phyloP scores from a whole-genome alignment of 2,888 invertebrate genomes.

The Agonopterix alstromeriana region DNA sequence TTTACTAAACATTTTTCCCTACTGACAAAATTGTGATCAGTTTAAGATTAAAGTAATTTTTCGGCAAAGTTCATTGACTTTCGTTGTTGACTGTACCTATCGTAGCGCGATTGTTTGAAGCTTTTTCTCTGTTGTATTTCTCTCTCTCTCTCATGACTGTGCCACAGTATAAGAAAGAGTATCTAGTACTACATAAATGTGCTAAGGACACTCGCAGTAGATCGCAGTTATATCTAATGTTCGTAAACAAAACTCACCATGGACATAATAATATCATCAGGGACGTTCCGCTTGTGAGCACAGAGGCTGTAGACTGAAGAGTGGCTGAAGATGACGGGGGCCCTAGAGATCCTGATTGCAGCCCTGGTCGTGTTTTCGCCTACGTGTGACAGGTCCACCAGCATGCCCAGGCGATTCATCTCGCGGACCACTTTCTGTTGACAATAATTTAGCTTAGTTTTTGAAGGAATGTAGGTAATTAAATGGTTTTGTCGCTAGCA shows the following conservation, averaged over 20 bases:
- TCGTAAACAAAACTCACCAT: constrained; percentile 52
- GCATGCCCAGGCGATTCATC: constrained; percentile 89
- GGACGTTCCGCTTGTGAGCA: constrained; percentile 83
- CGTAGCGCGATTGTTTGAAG: neutral
- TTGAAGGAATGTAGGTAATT: too few relatives aligned
- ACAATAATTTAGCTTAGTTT: constrained; percentile 17
- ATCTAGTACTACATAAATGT: too few relatives aligned
- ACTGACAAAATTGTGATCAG: too few relatives aligned
- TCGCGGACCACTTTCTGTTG: constrained; percentile 81
- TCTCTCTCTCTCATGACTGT: too few relatives aligned
- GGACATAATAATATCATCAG: constrained; percentile 79
- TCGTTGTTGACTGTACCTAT: neutral
- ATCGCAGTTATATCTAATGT: neutral
- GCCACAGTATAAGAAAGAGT: too few relatives aligned
- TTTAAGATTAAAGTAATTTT: too few relatives aligned
- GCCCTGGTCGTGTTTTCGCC: constrained; percentile 82
- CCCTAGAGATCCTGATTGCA: constrained; percentile 79
- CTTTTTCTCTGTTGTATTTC: neutral
- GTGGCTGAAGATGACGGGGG: constrained; percentile 87
- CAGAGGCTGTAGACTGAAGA: constrained; percentile 85
- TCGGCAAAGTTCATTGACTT: neutral
- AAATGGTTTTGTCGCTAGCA: too few relatives aligned
- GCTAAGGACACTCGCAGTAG: neutral
- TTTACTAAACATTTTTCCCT: too few relatives aligned
- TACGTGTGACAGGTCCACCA: constrained; percentile 85